Percentiles rank a stretch among this genome's conserved stretches.
Evolutionary conservation across 2,797 vertebrate species (phyloP).

Genomic region (Takifugu ocellatus): DNA sequence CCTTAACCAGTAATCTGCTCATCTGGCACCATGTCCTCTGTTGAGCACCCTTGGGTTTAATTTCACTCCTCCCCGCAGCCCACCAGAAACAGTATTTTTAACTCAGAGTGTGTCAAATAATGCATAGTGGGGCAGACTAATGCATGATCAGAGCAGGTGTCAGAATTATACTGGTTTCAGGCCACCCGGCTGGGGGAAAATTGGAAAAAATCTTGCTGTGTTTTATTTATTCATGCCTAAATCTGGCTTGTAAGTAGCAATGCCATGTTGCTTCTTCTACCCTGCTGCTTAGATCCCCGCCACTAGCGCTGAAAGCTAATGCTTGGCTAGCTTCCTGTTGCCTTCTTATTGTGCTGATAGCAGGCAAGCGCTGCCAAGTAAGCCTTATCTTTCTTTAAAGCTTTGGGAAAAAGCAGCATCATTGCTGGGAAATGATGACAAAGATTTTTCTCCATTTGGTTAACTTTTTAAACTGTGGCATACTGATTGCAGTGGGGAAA

Average conservation of each 20-base stretch:
- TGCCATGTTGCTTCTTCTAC: slow-evolving; percentile 47
- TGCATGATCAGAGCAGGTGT: slow-evolving; percentile 61
- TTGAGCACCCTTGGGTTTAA: slow-evolving; percentile 46
- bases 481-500: not conserved
- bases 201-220: slow-evolving; percentile 49
- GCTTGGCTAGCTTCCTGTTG: slow-evolving; percentile 60
- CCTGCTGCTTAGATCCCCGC: slow-evolving; percentile 44
- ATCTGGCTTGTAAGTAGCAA: slow-evolving; percentile 55
- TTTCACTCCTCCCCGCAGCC: slow-evolving; percentile 41
- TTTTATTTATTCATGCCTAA: slow-evolving; percentile 64
- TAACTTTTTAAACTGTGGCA: not conserved
- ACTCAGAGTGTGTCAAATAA: slow-evolving; percentile 54
- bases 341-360: slow-evolving; percentile 63
- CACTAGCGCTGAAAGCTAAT: slow-evolving; percentile 53
- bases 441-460: not conserved
- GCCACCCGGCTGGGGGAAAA: slow-evolving; percentile 37
- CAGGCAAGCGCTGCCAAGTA: slow-evolving; percentile 54
- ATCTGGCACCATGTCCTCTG: slow-evolving; percentile 50
- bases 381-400: slow-evolving; percentile 59
- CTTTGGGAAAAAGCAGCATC: slow-evolving; percentile 8
- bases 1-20: slow-evolving; percentile 67
- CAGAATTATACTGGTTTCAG: slow-evolving; percentile 55
- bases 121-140: slow-evolving; percentile 47
- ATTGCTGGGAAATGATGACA: slow-evolving; percentile 24
- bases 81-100: slow-evolving; percentile 57